These are phyloP conservation scores for Drosophila takahashii DNA, from an alignment of 1,140 invertebrate genomes.

Conservation along the genomic window DNA sequence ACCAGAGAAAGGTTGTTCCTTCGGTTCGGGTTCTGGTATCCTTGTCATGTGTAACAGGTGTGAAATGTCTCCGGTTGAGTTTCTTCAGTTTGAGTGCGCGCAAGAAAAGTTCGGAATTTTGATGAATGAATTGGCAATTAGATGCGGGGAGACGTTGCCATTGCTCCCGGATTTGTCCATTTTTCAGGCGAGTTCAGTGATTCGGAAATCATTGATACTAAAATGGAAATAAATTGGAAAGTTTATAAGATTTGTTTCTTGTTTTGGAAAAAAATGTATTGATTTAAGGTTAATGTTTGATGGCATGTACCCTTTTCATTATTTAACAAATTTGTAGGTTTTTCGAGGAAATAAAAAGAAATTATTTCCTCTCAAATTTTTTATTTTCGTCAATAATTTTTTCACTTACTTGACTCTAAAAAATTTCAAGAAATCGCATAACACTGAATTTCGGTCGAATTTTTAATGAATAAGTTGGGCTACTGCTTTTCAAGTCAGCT, in stretches of 20 bases:
- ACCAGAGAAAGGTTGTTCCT: conserved; percentile 28
- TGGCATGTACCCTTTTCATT: too few relatives aligned
- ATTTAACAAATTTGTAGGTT: too few relatives aligned
- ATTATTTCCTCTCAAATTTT: too few relatives aligned
- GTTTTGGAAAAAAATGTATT: not conserved
- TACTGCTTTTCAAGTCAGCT: too few relatives aligned
- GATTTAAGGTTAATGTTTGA: not conserved
- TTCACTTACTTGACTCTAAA: too few relatives aligned
- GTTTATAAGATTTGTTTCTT: not conserved
- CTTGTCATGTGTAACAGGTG: conserved; percentile 59
- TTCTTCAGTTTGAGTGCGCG: conserved; percentile 25
- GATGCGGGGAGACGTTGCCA: not conserved
- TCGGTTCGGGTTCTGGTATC: conserved; percentile 7
- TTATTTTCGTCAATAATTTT: too few relatives aligned
- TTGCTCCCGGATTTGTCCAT: not conserved
- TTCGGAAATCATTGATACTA: conserved; percentile 18
- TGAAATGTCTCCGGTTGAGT: conserved; percentile 42
- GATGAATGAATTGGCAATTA: conserved; percentile 48
- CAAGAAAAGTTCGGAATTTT: conserved; percentile 36
- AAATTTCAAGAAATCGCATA: too few relatives aligned
- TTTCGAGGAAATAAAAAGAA: too few relatives aligned
- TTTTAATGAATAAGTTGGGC: too few relatives aligned
- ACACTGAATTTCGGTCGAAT: too few relatives aligned
- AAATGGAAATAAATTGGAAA: conserved; percentile 9
- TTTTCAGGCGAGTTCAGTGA: conserved; percentile 11